These are phyloP conservation scores for Eufriesea mexicana DNA, from an alignment of 1,140 invertebrate species.

Conservation along the genomic window DNA sequence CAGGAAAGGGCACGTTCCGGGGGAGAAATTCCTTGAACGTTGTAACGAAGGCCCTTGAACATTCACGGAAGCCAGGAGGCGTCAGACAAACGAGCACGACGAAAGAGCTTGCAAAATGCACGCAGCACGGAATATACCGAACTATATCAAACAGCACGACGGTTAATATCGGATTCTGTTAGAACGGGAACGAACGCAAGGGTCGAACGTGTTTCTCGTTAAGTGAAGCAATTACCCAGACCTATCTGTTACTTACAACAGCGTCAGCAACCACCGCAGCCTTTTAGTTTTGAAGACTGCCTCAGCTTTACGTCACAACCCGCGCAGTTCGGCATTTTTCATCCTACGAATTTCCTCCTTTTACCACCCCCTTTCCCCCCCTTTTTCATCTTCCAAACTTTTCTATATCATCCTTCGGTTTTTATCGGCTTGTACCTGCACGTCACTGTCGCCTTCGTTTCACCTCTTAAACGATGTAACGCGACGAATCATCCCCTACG, in stretches of 20 bases:
- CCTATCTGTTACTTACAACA: conserved; percentile 78
- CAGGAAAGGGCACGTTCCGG: conserved; percentile 33
- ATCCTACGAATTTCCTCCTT: not conserved
- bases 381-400: not conserved
- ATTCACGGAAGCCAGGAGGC: conserved; percentile 29
- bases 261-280: conserved; percentile 76
- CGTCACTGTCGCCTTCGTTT: conserved; percentile 4
- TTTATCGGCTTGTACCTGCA: not conserved
- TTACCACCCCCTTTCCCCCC: not conserved
- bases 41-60: conserved; percentile 57
- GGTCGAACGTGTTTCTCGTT: conserved; percentile 80
- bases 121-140: conserved; percentile 55
- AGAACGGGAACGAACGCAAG: conserved; percentile 54
- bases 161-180: conserved; percentile 71
- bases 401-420: not conserved
- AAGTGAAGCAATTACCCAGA: conserved; percentile 80
- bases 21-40: conserved; percentile 48
- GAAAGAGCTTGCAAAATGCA: conserved; percentile 59
- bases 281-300: conserved; percentile 78
- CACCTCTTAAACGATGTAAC: not conserved
- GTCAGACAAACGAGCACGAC: conserved; percentile 50
- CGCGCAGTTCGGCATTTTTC: conserved; percentile 52
- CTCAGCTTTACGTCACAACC: conserved; percentile 69
- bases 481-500: not conserved
- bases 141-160: conserved; percentile 71